A percentile compares a stretch with the other conserved stretches of the same genome.
Conservation (phyloP, 2,888 invertebrate species). For the Panopea generosa region DNA sequence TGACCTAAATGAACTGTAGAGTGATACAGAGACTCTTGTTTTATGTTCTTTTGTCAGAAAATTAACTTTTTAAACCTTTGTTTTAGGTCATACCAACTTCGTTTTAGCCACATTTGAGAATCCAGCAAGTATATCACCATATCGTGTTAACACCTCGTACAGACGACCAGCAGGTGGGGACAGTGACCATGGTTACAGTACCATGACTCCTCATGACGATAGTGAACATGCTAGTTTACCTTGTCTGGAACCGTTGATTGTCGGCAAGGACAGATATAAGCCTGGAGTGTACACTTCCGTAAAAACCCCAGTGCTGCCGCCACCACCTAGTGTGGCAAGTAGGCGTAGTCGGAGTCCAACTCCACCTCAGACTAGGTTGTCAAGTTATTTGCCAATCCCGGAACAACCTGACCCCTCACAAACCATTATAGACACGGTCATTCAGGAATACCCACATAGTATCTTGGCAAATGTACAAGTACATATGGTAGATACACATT, state of each 20-base stretch:
- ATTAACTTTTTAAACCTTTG: too few relatives aligned
- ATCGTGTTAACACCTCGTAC: conserved; percentile 93
- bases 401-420: conserved; percentile 78
- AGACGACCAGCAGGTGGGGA: conserved; percentile 90
- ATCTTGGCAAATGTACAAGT: conserved; percentile 95
- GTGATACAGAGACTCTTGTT: too few relatives aligned
- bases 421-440: conserved; percentile 71
- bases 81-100: conserved; percentile 83
- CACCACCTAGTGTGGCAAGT: conserved; percentile 77
- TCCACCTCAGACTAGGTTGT: conserved; percentile 79
- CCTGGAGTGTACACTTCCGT: conserved; percentile 72
- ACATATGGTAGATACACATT: conserved; percentile 92
- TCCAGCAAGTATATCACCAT: conserved; percentile 93
- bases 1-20: too few relatives aligned
- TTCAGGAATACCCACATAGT: conserved; percentile 86
- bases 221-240: conserved; percentile 84
- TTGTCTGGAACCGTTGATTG: conserved; percentile 82
- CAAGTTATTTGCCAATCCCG: conserved; percentile 73
- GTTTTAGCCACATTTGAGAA: conserved; percentile 84
- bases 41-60: too few relatives aligned
- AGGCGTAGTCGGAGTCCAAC: conserved; percentile 83
- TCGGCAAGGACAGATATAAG: conserved; percentile 82
- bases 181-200: conserved; percentile 97
- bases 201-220: conserved; percentile 84
- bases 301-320: conserved; percentile 77